Evolutionary conservation across 2,888 invertebrate genomes (phyloP).

Genomic region (Catocala sponsa): DNA sequence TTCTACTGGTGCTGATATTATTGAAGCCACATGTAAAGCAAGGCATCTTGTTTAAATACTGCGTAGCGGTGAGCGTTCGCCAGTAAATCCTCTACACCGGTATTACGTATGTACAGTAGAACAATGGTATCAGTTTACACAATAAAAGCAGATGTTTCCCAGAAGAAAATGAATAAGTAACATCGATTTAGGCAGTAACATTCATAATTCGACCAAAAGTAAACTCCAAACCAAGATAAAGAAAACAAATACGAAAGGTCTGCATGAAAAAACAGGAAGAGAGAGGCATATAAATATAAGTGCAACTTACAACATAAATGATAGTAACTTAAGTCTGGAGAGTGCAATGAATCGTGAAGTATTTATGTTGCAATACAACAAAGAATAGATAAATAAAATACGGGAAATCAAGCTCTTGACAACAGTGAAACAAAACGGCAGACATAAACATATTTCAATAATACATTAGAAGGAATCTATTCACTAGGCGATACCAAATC

Average conservation of each 20-base stretch:
- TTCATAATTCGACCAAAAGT: not conserved
- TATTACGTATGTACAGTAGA: not conserved
- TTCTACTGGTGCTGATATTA: constrained; percentile 27
- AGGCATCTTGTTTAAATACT: constrained; percentile 46
- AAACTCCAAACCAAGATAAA: not conserved
- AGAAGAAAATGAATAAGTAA: no score
- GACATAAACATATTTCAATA: constrained; percentile 7
- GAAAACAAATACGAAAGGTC: not conserved
- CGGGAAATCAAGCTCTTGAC: constrained; percentile 2
- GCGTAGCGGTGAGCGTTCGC: constrained; percentile 34
- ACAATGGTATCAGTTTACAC: not conserved
- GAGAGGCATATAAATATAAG: not conserved
- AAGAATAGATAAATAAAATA: constrained; percentile 5
- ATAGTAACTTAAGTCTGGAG: not conserved
- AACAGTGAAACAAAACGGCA: not conserved
- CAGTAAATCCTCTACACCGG: constrained; percentile 31
- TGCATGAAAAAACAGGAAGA: not conserved
- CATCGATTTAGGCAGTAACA: no score
- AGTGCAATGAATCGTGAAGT: not conserved
- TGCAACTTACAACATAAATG: not conserved
- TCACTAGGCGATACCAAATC: constrained; percentile 14
- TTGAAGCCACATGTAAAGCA: constrained; percentile 41
- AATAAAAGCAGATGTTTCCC: not conserved
- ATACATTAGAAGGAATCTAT: constrained; percentile 11
- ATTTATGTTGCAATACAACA: not conserved